phyloP scores from a whole-genome alignment of 2,797 vertebrate genomes.

The Sparus aurata region DNA sequence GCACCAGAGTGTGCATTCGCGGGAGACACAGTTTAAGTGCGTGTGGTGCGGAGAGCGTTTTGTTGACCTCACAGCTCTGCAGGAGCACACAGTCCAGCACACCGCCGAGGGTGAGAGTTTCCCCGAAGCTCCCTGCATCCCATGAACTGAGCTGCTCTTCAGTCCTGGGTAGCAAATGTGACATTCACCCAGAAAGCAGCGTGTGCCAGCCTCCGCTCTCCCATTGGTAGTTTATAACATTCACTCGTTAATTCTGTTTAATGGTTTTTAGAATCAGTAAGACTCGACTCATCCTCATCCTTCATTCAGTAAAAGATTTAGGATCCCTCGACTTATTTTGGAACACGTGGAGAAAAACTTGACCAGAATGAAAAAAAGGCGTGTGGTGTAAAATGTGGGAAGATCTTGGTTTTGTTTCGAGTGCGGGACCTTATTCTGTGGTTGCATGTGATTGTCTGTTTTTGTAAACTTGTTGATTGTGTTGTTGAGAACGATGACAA shows the following conservation, averaged over 20 bases:
- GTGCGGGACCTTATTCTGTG: conserved; percentile 69
- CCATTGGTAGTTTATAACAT: conserved; percentile 53
- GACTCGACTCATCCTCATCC: conserved; percentile 45
- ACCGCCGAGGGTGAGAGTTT: conserved; percentile 93
- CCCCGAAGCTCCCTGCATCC: conserved; percentile 93
- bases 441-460: conserved; percentile 80
- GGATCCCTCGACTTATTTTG: conserved; percentile 33
- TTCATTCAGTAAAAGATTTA: conserved; percentile 29
- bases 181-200: conserved; percentile 37
- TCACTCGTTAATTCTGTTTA: conserved; percentile 49
- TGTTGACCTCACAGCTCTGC: conserved; percentile 92
- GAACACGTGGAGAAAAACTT: conserved; percentile 31
- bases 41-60: conserved; percentile 98
- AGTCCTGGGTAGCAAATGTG: conserved; percentile 20
- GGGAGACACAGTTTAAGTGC: conserved; percentile 98
- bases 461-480: conserved; percentile 63
- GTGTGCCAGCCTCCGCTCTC: conserved; percentile 57
- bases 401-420: conserved; percentile 50
- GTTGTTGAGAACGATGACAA: conserved; percentile 57
- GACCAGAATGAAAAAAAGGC: conserved; percentile 40
- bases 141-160: conserved; percentile 59
- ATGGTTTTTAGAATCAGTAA: conserved; percentile 39
- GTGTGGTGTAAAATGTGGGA: conserved; percentile 45
- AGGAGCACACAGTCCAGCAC: conserved; percentile 97
- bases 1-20: conserved; percentile 95